Base-by-base conservation (phyloP, 2,113 vertebrate genomes). In the Lampris megalopsis region DNA sequence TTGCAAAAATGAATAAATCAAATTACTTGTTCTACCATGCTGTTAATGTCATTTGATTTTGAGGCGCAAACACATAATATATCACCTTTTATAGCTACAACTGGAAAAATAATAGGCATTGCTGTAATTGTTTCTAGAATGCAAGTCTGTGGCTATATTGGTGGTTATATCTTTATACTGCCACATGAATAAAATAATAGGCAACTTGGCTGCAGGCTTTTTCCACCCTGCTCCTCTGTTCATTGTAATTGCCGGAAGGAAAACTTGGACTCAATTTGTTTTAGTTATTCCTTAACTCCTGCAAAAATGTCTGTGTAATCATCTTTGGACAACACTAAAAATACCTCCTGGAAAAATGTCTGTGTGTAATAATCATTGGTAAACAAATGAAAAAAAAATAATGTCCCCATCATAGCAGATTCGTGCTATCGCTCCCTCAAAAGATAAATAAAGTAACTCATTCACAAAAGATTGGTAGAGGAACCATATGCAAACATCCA, bases 251-350 rank as follows among this genome's bases (percentile, higher is more conserved):
- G 81, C 89, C 86, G 76, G 75, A 82, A 24, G 76, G 84, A 81
- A 79, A 88, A 87, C 80, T 75, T 52, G 80, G 60, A 82, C 69
- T 81, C 79, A 79, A 87, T 91, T 88, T 86, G 80, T 85, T 92
- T 85, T 74, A 84, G 84, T 79, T 86, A 77, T 87, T 80, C 83
- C 60, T 68, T 68, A 61, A 69, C 71, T 76, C 70, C 57, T 77
- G 72, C 65, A 67, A 77, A 80, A 76, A 78, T 78, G 77, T 85
- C 79, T 71, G 35, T 89, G 88, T 83, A 87, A 88, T 91, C 88
- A 85, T 79, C 60, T 71, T 52, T 71, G 75, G 75, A 71, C 77
- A 81, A 84, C 82, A 79, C 65, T 36, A 83, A 75, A 88, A 79
- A 72, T 60, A 79, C 42, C 48, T 76, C 71, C 50, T 41, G 24